These are phyloP conservation scores for Chelonia mydas DNA, from an alignment of 2,797 vertebrate species.

Conservation along the genomic window DNA sequence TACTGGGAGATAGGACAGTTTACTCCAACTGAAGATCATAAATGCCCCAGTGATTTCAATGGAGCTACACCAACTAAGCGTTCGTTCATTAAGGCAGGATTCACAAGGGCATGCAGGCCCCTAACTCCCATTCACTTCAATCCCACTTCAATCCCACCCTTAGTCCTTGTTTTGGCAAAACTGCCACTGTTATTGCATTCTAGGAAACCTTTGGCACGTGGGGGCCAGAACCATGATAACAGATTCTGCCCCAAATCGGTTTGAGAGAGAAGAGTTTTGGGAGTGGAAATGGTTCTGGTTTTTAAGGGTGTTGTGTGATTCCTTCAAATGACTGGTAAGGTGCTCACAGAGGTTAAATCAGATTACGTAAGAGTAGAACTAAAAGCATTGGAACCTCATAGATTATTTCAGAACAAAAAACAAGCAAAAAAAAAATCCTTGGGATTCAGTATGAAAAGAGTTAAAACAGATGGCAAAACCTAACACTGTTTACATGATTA, in stretches of 20 bases:
- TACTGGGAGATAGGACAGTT: not conserved
- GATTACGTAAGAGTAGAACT: not conserved
- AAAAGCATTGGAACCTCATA: not conserved
- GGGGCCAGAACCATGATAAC: not conserved
- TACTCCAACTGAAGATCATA: not conserved
- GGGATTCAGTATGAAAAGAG: conserved; percentile 42
- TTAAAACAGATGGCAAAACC: conserved; percentile 37
- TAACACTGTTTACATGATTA: conserved; percentile 48
- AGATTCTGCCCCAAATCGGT: not conserved
- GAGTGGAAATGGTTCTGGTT: not conserved
- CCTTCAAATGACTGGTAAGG: not conserved
- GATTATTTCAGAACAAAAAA: conserved; percentile 49
- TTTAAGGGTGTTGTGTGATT: not conserved
- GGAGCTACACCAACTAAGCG: not conserved
- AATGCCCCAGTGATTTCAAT: not conserved
- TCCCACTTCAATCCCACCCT: not conserved
- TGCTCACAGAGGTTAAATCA: not conserved
- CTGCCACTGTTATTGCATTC: not conserved
- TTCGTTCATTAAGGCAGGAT: not conserved
- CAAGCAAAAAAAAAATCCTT: not conserved
- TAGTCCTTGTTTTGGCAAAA: not conserved
- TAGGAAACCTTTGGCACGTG: not conserved
- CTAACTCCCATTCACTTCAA: not conserved
- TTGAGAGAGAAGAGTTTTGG: not conserved
- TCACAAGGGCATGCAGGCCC: not conserved